Evolutionary conservation across 2,113 vertebrate genomes (phyloP).

Genomic region (Rhinoderma darwinii): DNA sequence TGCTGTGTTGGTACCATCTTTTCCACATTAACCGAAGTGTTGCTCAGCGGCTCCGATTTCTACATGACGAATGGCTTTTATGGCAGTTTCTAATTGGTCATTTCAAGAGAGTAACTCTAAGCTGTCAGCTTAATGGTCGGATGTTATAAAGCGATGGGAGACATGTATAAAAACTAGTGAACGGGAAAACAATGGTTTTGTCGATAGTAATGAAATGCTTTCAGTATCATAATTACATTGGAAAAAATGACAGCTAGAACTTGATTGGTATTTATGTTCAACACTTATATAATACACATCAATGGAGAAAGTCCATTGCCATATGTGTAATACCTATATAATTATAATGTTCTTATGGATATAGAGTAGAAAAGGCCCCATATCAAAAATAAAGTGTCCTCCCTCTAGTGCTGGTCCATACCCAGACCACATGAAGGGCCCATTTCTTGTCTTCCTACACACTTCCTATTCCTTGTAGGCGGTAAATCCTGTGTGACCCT

Average conservation of each 20-base stretch:
- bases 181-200: conserved; percentile 1
- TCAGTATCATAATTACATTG: conserved; percentile 13
- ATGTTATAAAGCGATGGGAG: neutral
- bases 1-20: neutral
- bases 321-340: neutral
- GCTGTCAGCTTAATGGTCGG: conserved; percentile 6
- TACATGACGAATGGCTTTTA: neutral
- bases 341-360: neutral
- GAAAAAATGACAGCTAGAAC: neutral
- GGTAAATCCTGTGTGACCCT: neutral
- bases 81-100: conserved; percentile 6
- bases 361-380: neutral
- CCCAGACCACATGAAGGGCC: too few relatives aligned
- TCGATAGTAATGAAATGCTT: conserved; percentile 13
- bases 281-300: neutral
- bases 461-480: neutral
- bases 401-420: neutral
- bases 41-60: neutral
- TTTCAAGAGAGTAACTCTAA: neutral
- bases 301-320: neutral
- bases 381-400: neutral
- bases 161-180: conserved; percentile 3
- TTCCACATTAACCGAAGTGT: neutral
- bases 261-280: conserved; percentile 1
- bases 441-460: too few relatives aligned